These are phyloP conservation scores for Archocentrus centrarchus DNA, from an alignment of 2,113 vertebrate genomes.

Conservation along the genomic window DNA sequence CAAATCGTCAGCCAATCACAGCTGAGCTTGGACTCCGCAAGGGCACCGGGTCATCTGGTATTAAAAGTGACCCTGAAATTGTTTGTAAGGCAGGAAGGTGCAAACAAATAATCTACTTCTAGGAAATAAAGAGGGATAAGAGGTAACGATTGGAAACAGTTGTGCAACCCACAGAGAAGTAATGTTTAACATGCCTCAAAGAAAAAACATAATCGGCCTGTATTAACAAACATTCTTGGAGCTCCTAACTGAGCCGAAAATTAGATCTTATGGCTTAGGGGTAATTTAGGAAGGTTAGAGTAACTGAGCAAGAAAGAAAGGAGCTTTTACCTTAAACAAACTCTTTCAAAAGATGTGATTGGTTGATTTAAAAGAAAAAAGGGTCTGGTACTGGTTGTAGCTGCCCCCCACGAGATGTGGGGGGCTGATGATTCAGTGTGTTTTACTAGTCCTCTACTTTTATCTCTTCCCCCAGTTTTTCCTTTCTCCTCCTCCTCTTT, in stretches of 20 bases:
- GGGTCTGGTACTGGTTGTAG: too few relatives aligned
- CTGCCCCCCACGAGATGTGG: too few relatives aligned
- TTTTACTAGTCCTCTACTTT: too few relatives aligned
- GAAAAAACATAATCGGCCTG: neutral
- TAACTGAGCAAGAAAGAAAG: fast-evolving
- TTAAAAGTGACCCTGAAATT: neutral
- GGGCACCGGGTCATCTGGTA: neutral
- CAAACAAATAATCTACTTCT: neutral
- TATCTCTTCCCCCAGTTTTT: too few relatives aligned
- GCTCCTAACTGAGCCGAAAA: neutral
- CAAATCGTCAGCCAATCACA: neutral
- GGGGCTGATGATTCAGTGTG: too few relatives aligned
- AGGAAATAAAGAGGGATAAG: neutral
- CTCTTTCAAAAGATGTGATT: neutral
- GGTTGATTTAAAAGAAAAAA: too few relatives aligned
- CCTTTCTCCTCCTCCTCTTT: too few relatives aligned
- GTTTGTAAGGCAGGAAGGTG: neutral
- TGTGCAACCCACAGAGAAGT: neutral
- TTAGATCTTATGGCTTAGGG: too few relatives aligned
- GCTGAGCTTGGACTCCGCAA: neutral
- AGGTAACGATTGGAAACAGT: fast-evolving
- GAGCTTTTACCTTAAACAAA: neutral
- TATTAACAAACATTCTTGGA: neutral
- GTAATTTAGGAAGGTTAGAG: neutral
- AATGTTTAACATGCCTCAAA: neutral